Evolutionary conservation across 2,888 invertebrate genomes (phyloP).

Genomic region (Buathra laborator): DNA sequence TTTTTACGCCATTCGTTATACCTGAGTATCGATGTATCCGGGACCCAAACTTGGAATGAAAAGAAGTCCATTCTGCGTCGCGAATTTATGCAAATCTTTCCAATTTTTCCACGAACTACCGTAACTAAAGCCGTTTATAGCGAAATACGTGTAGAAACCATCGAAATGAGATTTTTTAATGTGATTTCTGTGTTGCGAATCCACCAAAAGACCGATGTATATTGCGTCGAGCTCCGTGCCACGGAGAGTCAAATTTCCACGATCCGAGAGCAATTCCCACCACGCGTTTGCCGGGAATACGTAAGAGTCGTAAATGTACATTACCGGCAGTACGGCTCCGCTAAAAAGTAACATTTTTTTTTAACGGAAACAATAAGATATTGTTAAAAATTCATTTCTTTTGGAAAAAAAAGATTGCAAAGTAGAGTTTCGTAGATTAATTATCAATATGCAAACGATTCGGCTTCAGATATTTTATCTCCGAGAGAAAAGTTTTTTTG

Average conservation of each 20-base stretch:
- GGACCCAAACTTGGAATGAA: conserved; percentile 91
- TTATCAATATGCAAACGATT: no score
- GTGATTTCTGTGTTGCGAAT: conserved; percentile 86
- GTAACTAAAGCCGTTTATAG: conserved; percentile 88
- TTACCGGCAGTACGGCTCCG: conserved; percentile 86
- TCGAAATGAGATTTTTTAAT: conserved; percentile 87
- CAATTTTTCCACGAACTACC: conserved; percentile 89
- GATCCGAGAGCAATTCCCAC: conserved; percentile 85
- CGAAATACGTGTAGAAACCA: conserved; percentile 89
- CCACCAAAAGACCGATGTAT: conserved; percentile 88
- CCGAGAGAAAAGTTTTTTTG: no score
- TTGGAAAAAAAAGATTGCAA: no score
- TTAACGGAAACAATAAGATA: conserved; percentile 1
- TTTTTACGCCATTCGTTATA: conserved; percentile 69
- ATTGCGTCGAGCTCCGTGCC: conserved; percentile 87
- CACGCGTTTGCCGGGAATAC: conserved; percentile 86
- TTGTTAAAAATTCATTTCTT: neutral
- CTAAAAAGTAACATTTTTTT: conserved; percentile 68
- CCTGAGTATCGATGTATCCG: conserved; percentile 89
- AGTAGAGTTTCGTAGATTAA: no score
- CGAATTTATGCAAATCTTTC: conserved; percentile 87
- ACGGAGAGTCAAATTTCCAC: conserved; percentile 86
- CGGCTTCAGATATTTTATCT: neutral
- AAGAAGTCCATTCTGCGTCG: conserved; percentile 87
- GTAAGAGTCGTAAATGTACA: conserved; percentile 89